Conservation (phyloP, 2,888 invertebrate genomes). For the Harpagoxenus sublaevis region DNA sequence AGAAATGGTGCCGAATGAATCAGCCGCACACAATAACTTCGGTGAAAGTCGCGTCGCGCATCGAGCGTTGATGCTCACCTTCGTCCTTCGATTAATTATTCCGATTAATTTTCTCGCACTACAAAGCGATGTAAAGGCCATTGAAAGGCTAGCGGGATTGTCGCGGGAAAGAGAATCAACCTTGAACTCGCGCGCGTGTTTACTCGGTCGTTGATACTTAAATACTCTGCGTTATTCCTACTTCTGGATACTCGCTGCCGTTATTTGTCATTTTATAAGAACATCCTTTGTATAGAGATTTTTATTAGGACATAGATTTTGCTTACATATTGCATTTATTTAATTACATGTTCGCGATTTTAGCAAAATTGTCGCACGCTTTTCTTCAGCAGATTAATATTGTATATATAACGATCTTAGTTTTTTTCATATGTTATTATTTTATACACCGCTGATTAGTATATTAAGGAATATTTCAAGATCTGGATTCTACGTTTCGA, state of each 20-base stretch:
- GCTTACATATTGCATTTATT: neutral
- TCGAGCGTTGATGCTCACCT: neutral
- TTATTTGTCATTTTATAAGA: neutral
- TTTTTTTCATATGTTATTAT: neutral
- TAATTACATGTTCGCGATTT: neutral
- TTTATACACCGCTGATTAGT: neutral
- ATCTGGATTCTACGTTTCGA: neutral
- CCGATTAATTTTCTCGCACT: slow-evolving; percentile 37
- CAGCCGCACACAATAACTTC: slow-evolving; percentile 10
- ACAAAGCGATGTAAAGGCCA: neutral
- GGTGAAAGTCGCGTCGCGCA: slow-evolving; percentile 17
- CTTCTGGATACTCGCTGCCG: neutral
- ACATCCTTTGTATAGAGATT: neutral
- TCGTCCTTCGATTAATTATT: slow-evolving; percentile 51
- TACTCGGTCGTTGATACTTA: neutral
- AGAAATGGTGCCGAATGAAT: slow-evolving; percentile 15
- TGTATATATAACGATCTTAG: neutral
- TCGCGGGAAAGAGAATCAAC: neutral
- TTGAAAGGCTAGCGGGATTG: slow-evolving; percentile 14
- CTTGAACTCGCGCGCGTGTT: slow-evolving; percentile 28
- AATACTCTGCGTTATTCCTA: neutral
- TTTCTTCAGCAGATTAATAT: neutral
- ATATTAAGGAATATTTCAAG: neutral
- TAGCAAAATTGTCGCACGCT: neutral
- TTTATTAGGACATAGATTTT: neutral